A percentile compares a stretch with the other conserved stretches of the same genome.
Conservation (phyloP, 2,797 vertebrate species). For the Pogoniulus pusillus region DNA sequence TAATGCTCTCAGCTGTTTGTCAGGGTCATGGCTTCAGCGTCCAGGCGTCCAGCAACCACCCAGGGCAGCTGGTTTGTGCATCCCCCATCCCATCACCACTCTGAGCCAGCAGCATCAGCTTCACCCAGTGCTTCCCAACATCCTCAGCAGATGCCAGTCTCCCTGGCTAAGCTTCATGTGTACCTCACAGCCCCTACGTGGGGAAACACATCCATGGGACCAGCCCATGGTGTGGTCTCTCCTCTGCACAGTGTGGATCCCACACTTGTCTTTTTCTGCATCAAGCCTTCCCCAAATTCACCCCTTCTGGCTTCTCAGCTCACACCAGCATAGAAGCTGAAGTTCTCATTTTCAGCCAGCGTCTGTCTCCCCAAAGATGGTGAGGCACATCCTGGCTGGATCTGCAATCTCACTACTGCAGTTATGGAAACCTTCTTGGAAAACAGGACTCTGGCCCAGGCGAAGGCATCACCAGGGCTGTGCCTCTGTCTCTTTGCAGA, state of each 20-base stretch:
- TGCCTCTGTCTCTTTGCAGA: conserved; percentile 29
- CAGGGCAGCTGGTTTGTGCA: neutral
- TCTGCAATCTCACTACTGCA: conserved; percentile 49
- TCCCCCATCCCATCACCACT: neutral
- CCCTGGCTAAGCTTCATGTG: rapidly evolving
- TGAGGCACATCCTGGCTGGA: conserved; percentile 40
- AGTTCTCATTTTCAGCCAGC: conserved; percentile 53
- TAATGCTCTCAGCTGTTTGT: neutral
- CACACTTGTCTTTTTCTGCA: neutral
- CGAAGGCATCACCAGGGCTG: conserved; percentile 21
- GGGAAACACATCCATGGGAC: neutral
- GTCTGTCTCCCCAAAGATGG: conserved; percentile 50
- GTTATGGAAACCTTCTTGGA: conserved; percentile 58
- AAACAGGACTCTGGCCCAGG: conserved; percentile 58
- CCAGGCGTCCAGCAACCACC: neutral
- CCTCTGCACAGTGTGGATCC: neutral
- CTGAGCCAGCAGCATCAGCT: neutral
- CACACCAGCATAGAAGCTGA: neutral
- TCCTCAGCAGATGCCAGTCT: neutral
- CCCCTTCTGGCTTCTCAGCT: conserved; percentile 26
- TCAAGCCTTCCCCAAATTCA: conserved; percentile 16
- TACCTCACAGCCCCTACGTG: neutral
- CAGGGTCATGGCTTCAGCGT: neutral
- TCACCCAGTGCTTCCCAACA: neutral
- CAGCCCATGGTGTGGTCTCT: neutral